Percentiles rank a stretch among this genome's conserved stretches.
phyloP scores from a whole-genome alignment of 1,140 invertebrate species.

The Lepidurus packardi region DNA sequence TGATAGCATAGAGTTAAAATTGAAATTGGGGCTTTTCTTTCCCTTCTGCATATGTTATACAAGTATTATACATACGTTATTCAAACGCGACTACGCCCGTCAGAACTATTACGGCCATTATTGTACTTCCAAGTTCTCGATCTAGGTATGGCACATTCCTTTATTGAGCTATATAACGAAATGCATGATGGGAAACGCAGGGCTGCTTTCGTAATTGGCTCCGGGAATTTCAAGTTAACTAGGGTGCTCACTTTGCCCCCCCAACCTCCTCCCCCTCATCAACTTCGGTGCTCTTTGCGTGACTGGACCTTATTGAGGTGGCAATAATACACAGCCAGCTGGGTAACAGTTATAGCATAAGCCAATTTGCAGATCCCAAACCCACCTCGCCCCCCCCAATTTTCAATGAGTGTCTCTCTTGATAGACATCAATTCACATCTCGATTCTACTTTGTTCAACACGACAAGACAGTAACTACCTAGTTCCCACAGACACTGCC shows the following conservation, averaged over 20 bases:
- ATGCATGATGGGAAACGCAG: neutral
- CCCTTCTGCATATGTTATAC: too few relatives aligned
- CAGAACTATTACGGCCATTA: neutral
- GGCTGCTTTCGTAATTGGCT: neutral
- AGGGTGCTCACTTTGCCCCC: neutral
- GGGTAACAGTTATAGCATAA: slow-evolving; percentile 4
- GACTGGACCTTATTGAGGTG: neutral
- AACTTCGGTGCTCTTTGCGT: neutral
- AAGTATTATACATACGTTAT: neutral
- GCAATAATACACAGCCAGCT: neutral
- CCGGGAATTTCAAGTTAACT: neutral
- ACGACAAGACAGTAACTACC: too few relatives aligned
- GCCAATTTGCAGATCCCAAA: neutral
- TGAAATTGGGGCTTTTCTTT: too few relatives aligned
- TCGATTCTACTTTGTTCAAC: too few relatives aligned
- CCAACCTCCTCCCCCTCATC: too few relatives aligned
- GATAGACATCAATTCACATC: neutral
- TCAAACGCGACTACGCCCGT: neutral
- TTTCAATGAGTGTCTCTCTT: neutral
- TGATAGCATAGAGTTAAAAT: too few relatives aligned
- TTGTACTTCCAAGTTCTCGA: neutral
- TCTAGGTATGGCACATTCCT: neutral
- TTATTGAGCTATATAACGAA: slow-evolving; percentile 22
- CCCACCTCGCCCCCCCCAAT: neutral
- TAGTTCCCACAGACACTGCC: too few relatives aligned